phyloP scores from a whole-genome alignment of 1,140 invertebrate genomes.

The Papilio polyxenes region DNA sequence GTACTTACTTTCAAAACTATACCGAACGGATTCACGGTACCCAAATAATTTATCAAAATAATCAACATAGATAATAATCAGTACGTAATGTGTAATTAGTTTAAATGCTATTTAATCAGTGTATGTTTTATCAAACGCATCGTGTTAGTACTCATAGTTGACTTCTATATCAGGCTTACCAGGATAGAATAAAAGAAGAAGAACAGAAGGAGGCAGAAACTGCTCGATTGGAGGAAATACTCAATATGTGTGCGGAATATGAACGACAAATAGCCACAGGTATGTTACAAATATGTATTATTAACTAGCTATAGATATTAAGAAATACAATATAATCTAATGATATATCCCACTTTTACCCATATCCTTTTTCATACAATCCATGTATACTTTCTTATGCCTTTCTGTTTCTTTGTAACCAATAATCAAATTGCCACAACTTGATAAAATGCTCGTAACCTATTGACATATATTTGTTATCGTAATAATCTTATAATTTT shows the following conservation, averaged over 20 bases:
- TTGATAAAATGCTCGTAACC: neutral
- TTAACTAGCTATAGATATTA: too few relatives aligned
- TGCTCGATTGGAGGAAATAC: slow-evolving; percentile 92
- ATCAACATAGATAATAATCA: neutral
- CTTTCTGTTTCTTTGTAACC: neutral
- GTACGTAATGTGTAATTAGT: neutral
- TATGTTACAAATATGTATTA: slow-evolving; percentile 38
- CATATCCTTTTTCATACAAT: too few relatives aligned
- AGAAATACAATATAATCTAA: too few relatives aligned
- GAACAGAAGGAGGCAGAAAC: slow-evolving; percentile 83
- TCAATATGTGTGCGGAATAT: slow-evolving; percentile 96
- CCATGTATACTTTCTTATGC: too few relatives aligned
- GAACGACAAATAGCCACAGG: slow-evolving; percentile 85
- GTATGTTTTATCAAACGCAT: neutral
- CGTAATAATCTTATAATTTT: neutral
- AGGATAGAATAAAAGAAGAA: slow-evolving; percentile 75
- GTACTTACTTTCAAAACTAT: neutral
- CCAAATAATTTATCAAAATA: slow-evolving; percentile 1
- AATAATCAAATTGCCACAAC: neutral
- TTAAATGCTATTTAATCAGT: neutral
- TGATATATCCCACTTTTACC: too few relatives aligned
- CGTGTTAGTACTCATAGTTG: neutral
- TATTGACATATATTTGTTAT: slow-evolving; percentile 25
- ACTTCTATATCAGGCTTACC: slow-evolving; percentile 68
- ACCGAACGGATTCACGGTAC: neutral